Conservation (phyloP, 2,797 vertebrate genomes). For the Parauchenoglanis punctatus region DNA sequence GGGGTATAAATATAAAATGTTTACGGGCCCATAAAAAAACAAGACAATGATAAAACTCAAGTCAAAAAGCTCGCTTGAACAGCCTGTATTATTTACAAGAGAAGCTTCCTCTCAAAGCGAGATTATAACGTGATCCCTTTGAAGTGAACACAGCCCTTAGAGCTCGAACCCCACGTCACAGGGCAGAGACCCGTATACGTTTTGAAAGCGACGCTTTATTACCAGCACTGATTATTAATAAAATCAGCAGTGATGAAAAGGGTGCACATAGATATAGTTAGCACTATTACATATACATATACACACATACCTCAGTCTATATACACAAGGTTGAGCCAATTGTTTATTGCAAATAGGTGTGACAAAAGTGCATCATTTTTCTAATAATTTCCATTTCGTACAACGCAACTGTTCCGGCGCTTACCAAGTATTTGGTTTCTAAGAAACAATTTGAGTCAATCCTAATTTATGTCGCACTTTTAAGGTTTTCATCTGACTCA, state of each 20-base stretch:
- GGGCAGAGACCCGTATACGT: conserved; percentile 36
- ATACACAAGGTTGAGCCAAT: neutral
- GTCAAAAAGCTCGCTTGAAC: conserved; percentile 18
- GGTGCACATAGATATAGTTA: neutral
- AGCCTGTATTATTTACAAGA: conserved; percentile 49
- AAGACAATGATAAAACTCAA: conserved; percentile 27
- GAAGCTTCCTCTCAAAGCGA: conserved; percentile 45
- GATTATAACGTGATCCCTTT: conserved; percentile 50
- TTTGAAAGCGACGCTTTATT: conserved; percentile 28
- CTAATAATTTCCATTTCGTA: neutral
- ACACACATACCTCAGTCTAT: conserved; percentile 2
- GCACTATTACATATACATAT: neutral
- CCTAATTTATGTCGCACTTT: neutral
- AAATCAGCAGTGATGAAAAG: neutral
- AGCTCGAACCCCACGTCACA: conserved; percentile 39
- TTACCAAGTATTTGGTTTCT: neutral
- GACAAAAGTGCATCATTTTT: neutral
- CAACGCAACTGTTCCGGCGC: neutral
- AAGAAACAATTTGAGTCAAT: neutral
- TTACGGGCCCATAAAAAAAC: conserved; percentile 22
- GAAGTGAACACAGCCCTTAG: conserved; percentile 46
- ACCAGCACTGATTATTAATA: conserved; percentile 18
- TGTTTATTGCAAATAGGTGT: neutral
- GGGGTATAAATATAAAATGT: conserved; percentile 19
- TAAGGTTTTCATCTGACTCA: conserved; percentile 13